Base-by-base conservation (phyloP, 2,113 vertebrate species). In the Otus sunia region DNA sequence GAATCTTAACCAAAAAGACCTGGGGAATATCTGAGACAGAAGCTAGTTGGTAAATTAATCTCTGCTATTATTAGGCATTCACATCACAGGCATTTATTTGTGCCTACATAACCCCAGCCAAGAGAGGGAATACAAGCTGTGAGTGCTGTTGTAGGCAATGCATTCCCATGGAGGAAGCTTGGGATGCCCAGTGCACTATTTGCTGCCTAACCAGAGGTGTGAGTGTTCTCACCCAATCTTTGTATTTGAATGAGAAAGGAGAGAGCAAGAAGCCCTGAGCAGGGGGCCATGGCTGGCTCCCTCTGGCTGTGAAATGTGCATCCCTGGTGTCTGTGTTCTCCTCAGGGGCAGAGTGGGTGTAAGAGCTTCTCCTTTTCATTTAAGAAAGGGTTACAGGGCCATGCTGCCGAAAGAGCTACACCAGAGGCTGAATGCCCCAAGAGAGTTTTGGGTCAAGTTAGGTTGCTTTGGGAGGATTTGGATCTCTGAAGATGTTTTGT, bases 401-500 rank as follows among this genome's bases (percentile, higher is more conserved):
- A 50, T 11, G 49, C 52, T 82, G 59, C 63, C 0, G 0, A 80
- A 90, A 91, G 72, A 92, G 29, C 80, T 86, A 55, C 59, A 94
- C 15, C 26, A 89, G 55, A 21, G 64, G 41, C 81, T 79, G 58
- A 49, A 78, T 82, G 80, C 69, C 69, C 66, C 2, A 0, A 78
- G 92, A 80, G 85, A 86, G 32, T 2, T 87, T 94, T 96, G 74
- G 87, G 91, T 96, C 92, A 96, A 96, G 62, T 85, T 66, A 95
- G 91, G 76, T 89, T 96, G 79, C 32, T 96, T 63, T 89, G 26
- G 58, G 21, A 96, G 92, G 87, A 82, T 92, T 94, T 90, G 49
- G 39, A 86, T 92, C 66, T 86, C 81, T 86, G 71, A 66, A 88
- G 77, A 95, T 96, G 92, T 96, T 96, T 97, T 93, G 87, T 60